Base-by-base conservation (phyloP, 2,113 vertebrate species). In the Brachyhypopomus gauderio region DNA sequence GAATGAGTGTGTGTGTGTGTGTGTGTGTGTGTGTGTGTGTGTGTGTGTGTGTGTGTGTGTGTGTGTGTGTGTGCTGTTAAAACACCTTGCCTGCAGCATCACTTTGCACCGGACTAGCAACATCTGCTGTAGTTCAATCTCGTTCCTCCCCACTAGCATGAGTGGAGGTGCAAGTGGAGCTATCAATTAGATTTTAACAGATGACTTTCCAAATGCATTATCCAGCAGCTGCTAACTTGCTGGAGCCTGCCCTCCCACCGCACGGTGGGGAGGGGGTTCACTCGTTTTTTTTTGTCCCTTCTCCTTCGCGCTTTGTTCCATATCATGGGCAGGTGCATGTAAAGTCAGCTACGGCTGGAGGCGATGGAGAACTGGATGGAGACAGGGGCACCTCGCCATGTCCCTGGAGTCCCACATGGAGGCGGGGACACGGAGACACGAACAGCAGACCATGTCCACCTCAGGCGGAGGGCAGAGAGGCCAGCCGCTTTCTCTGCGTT, bases 101-200 rank as follows among this genome's bases (percentile, higher is more conserved):
- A 72, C 72, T 75, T 60, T 76, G 56, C 73, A 62, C 9, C 41
- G 78, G 78, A 90, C 86, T 75, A 79, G 86, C 84, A 80, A 73
- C 91, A 90, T 92, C 90, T 90, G 90, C 87, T 80, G 77, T n/a
- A 85, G 87, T 89, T 89, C 85, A 87, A 80, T 78, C 72, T 66
- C 11, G 25, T 81, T 89, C 85, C 79, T 76, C 77, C 79, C 85
- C 79, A 88, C 83, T 88, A 85, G 76, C 5, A 48, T 86, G 86
- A 89, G 86, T 85, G 85, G 88, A 89, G 88, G 86, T 90, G 87
- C 86, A 92, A 91, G 88, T 90, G 87, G 85, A 90, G 91, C 89
- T 85, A 94, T 94, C 92, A 92, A 92, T 93, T 93, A 89, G 90
- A 89, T 91, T 92, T 92, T 91, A 93, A 92, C 91, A 93, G 92